These are phyloP conservation scores for Ursus arctos DNA, from an alignment of 2,113 vertebrate species.

Conservation along the genomic window DNA sequence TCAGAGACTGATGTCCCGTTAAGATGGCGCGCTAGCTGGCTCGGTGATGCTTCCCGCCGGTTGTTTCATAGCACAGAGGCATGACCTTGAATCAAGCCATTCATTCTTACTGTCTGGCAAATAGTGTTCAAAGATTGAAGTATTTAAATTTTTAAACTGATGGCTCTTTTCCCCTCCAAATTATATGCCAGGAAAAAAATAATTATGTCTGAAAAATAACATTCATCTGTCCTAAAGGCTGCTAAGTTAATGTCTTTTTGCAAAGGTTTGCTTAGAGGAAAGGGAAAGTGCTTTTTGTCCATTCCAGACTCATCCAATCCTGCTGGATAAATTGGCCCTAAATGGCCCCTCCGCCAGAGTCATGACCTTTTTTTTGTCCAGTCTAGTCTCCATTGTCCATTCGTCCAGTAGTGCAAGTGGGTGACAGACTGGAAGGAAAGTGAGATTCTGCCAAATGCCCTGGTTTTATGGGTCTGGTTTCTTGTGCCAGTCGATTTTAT, in stretches of 20 bases:
- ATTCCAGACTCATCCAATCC: not conserved
- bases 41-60: not conserved
- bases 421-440: slow-evolving; percentile 25
- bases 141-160: slow-evolving; percentile 47
- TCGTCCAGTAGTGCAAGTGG: slow-evolving; percentile 33
- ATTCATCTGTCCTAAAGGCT: not conserved
- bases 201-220: slow-evolving; percentile 55
- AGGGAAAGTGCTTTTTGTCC: not conserved
- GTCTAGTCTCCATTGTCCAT: slow-evolving; percentile 9
- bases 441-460: slow-evolving; percentile 24
- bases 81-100: slow-evolving; percentile 29
- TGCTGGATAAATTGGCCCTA: slow-evolving; percentile 17
- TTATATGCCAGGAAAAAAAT: slow-evolving; percentile 36
- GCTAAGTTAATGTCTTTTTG: not conserved
- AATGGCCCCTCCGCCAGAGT: not conserved
- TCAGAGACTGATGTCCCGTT: not conserved
- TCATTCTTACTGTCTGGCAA: slow-evolving; percentile 55
- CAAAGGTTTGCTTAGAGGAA: not conserved
- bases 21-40: not conserved
- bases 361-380: not conserved
- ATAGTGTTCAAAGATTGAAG: slow-evolving; percentile 50
- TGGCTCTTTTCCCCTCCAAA: slow-evolving; percentile 40
- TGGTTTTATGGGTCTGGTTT: slow-evolving; percentile 39
- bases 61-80: not conserved
- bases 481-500: slow-evolving; percentile 66